Base-by-base conservation (phyloP, 2,888 invertebrate species). In the Xiphydria camelus region DNA sequence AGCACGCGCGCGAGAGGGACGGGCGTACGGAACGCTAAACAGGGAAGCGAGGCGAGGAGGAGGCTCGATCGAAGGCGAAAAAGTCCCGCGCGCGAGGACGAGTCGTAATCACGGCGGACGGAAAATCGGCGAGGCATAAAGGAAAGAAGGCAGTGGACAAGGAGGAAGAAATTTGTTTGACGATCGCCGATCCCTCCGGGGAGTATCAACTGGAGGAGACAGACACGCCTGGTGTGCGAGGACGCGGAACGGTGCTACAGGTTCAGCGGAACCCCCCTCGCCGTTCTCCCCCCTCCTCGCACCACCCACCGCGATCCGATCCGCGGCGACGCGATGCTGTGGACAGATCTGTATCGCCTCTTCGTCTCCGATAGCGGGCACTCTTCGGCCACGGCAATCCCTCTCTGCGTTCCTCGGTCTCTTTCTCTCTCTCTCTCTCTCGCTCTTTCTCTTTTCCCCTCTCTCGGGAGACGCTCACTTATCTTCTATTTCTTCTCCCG, bases 171-270 rank as follows among this genome's bases (percentile, higher is more conserved):
- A 26, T 26, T 26, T 10, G 1, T 26, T n/a, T n/a, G n/a, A n/a
- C 26, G 26, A 26, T 26, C 14, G 10, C 14, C 26, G 26, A 26
- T 4, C 26, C 7, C 5, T 14, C 10, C 14, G 10, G 26, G 10
- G 14, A 26, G 10, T 14, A 26, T 43, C 40, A 43, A 49, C 47
- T 53, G 47, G 48, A 57, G 55, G 53, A 53, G 57, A 59, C 61
- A 61, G 62, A 66, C 66, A 66, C 66, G 64, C 66, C 68, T 63
- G 66, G 53, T 72, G 73, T 68, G 68, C 73, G 68, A 68, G 73
- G 73, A 73, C 69, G 73, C 71, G 73, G 73, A 73, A 72, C 73
- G 73, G 64, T 62, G 25, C 65, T 63, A 64, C 65, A 66, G 68
- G 63, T 66, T 66, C 26, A 26, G 4, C 26, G 7, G 10, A 26